Evolutionary conservation across 2,888 invertebrate species (phyloP), one percentile per base, ranked within the genome.

Genomic region (Macrophya alboannulata): DNA sequence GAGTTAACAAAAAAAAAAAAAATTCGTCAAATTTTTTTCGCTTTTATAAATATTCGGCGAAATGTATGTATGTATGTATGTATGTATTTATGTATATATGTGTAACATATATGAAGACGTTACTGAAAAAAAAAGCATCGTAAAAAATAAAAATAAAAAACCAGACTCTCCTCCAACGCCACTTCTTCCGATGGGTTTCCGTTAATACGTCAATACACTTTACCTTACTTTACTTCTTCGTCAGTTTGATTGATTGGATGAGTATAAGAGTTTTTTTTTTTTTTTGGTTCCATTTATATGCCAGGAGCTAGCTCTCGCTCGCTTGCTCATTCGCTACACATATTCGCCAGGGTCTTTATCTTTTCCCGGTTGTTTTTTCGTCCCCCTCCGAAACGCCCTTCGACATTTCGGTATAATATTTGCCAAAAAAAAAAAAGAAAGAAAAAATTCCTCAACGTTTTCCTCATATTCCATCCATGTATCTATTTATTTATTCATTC

Each of bases 211-310:
- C 83, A 45, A 48, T 83, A 8, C 48, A 48, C 51, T 68, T 83
- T 31, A 71, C 81, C 17, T 45, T 37, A 37, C 71, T 43, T 43
- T 51, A 48, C 83, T 59, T 43, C 43, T 48, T 83, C 1, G 0
- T 4, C 31, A 37, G 83, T 71, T 83, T 83, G 68, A 83, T 83
- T 68, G 83, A 83, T 83, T 83, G 83, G 48, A 68, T 37, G 83
- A 68, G 68, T 83, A 15, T 10, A 68, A 48, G 65, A 83, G 45
- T 31, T 83, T 62, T 62, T 51, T 51, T 31, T 55, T 55, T 37
- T 17, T n/a, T 51, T 37, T 40, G 21, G 12, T 62, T 65, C 12
- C 48, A 10, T 83, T 45, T n/a, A 12, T n/a, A 12, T 15, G n/a
- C 37, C 40, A n/a, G 48, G 2, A 5, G 6, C 31, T 37, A 9